Evolutionary conservation across 2,797 vertebrate species (phyloP).

Genomic region (Aulostomus chinensis): DNA sequence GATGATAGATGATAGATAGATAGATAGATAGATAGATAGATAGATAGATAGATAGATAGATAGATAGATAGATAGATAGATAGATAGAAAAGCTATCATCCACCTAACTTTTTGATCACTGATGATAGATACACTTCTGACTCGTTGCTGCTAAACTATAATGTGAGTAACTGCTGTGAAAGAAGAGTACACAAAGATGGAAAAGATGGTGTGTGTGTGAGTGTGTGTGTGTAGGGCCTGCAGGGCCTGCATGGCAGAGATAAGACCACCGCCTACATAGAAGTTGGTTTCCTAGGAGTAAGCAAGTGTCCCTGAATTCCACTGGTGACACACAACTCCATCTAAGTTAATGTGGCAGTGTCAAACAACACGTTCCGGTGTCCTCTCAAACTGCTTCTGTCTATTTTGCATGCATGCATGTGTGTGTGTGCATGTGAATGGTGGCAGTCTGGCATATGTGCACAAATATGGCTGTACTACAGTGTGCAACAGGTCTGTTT

Average conservation of each 20-base stretch:
- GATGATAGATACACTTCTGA: too few species aligned
- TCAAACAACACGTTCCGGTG: not conserved
- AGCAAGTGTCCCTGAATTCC: constrained; percentile 53
- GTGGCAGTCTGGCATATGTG: too few species aligned
- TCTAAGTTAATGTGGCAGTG: constrained; percentile 21
- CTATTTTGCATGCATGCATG: not conserved
- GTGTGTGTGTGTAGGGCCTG: constrained; percentile 30
- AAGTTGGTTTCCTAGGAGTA: constrained; percentile 75
- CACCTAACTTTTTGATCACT: too few species aligned
- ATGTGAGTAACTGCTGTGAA: too few species aligned
- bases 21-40: too few species aligned
- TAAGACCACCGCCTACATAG: constrained; percentile 73
- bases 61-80: too few species aligned
- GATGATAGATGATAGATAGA: too few species aligned
- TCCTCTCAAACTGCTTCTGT: constrained; percentile 24
- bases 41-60: too few species aligned
- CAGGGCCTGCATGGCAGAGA: constrained; percentile 71
- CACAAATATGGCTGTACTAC: too few species aligned
- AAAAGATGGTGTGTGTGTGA: not conserved
- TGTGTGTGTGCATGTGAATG: not conserved
- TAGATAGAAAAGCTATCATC: too few species aligned
- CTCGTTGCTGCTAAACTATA: too few species aligned
- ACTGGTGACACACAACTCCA: constrained; percentile 44
- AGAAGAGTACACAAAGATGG: too few species aligned
- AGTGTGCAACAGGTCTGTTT: not conserved